Evolutionary conservation across 1,140 invertebrate species (phyloP), one percentile per base, ranked within the genome.

Genomic region (Oreohelix idahoensis): DNA sequence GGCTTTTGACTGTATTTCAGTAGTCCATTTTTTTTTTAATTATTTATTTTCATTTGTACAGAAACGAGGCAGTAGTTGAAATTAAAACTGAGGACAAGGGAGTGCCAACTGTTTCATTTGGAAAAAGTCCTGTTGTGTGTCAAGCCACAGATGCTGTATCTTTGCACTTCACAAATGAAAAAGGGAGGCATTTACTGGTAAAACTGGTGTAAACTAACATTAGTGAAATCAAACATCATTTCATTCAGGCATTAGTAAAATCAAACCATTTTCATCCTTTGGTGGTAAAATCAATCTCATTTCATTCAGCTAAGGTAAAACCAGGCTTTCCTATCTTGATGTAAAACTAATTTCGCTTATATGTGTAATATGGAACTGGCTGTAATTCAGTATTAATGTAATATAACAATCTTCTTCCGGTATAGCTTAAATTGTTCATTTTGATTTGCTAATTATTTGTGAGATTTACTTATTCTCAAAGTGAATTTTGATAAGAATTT

Each of bases 181-280:
- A 81, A 51, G 79, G 79, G 35, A 42, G 79, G 20, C 58, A 71
- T 73, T 69, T 81, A 49, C 13, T 71, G 66, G 79, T 81, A 39
- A 78, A 35, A 13, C 73, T 42, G 42, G 36, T 36, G 13, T 35
- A 23, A 5, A 35, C 69, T 23, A 39, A 10, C 32, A 71, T 35
- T 35, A 71, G 69, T 58, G 23, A 26, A 23, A 15, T 17, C 26
- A 58, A 58, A 15, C 51, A 58, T 58, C 23, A 58, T 15, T 58
- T 23, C 20, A 23, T 17, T 11, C 20, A 2, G 51, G 32, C 32
- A 71, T 36, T 15, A 23, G 32, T 71, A 39, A 36, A 71, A 23
- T 35, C n/a, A 17, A 4, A 17, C 32, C 32, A 23, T 71, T 71
- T 35, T 71, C 32, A 71, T 13, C 4, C 2, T n/a, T n/a, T n/a